Evolutionary conservation across 2,888 invertebrate genomes (phyloP).

Genomic region (Lissocephala sabroskyi): DNA sequence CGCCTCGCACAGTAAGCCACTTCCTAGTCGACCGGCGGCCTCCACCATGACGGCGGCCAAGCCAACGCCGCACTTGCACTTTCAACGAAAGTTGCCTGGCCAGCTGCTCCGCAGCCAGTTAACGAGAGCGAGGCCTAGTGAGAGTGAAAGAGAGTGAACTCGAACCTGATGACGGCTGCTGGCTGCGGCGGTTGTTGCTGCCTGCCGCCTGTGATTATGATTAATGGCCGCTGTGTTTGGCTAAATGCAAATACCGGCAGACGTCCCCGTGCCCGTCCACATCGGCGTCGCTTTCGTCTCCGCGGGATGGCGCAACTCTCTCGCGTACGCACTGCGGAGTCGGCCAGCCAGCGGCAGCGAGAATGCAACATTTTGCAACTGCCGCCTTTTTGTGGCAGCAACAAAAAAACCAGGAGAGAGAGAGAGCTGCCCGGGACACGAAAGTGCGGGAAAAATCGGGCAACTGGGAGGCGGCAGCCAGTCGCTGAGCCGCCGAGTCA

Average conservation of each 20-base stretch:
- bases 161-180: too few species aligned
- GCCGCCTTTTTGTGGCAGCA: too few species aligned
- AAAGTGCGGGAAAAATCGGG: constrained; percentile 16
- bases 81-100: constrained; percentile 56
- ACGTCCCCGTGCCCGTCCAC: background rate
- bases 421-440: constrained; percentile 7
- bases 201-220: too few species aligned
- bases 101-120: constrained; percentile 24
- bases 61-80: constrained; percentile 65
- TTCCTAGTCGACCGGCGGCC: constrained; percentile 42
- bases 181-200: too few species aligned
- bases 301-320: background rate
- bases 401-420: too few species aligned
- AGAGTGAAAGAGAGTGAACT: background rate
- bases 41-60: constrained; percentile 19
- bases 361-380: constrained; percentile 1
- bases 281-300: background rate
- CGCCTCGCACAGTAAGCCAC: constrained; percentile 45
- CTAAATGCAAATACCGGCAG: background rate
- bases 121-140: constrained; percentile 1
- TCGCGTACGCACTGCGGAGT: background rate
- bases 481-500: too few species aligned
- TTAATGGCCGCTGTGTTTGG: background rate
- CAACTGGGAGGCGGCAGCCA: too few species aligned
- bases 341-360: background rate